phyloP scores from a whole-genome alignment of 2,797 vertebrate species.

The Arrhamphus sclerolepis region DNA sequence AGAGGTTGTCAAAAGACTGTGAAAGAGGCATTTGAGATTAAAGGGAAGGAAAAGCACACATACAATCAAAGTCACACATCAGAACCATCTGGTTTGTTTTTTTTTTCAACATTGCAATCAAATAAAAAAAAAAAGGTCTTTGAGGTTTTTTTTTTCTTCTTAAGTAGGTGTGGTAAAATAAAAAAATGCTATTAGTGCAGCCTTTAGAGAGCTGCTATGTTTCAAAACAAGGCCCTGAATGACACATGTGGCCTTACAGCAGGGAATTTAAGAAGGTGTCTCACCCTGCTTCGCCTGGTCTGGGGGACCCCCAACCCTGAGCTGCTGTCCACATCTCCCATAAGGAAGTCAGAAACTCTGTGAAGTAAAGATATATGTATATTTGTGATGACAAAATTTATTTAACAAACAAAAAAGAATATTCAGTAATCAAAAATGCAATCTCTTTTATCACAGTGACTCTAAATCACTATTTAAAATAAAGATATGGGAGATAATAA shows the following conservation, averaged over 20 bases:
- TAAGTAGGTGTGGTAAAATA: constrained; percentile 54
- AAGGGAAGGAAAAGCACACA: constrained; percentile 36
- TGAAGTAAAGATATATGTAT: constrained; percentile 18
- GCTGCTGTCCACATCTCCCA: constrained; percentile 98
- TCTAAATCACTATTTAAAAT: constrained; percentile 17
- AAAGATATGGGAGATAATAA: background rate
- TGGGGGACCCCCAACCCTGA: constrained; percentile 89
- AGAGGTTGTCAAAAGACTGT: constrained; percentile 95
- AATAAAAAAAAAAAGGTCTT: constrained; percentile 56
- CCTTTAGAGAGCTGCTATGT: constrained; percentile 41
- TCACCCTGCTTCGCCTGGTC: constrained; percentile 92
- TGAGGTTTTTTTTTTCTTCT: constrained; percentile 51
- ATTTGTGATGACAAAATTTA: background rate
- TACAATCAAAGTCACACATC: constrained; percentile 65
- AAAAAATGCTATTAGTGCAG: constrained; percentile 45
- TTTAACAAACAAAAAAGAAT: background rate
- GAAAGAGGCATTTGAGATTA: constrained; percentile 57
- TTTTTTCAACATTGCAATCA: constrained; percentile 59
- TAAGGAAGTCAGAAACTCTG: constrained; percentile 99
- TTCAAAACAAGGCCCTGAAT: constrained; percentile 45
- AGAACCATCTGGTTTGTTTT: constrained; percentile 51
- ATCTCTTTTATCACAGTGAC: background rate
- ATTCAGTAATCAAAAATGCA: background rate
- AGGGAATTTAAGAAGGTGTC: constrained; percentile 19
- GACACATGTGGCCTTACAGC: constrained; percentile 12